Conservation (phyloP, 2,113 vertebrate species). For the Anarrhichthys ocellatus region DNA sequence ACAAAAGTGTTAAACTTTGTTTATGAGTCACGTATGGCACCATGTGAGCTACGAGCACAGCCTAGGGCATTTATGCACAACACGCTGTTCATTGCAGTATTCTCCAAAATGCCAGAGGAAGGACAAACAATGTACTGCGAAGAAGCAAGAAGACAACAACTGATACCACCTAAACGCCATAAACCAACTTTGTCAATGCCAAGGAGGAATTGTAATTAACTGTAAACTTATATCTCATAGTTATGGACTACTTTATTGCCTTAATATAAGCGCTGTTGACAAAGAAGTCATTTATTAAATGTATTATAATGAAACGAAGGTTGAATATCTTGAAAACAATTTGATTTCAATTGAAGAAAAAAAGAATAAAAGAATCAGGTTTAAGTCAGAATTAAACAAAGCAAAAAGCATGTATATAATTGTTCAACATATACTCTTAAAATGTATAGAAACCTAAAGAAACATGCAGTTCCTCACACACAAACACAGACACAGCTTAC, state of each 20-base stretch:
- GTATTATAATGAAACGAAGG: not conserved
- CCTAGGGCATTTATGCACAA: too few relatives aligned
- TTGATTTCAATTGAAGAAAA: not conserved
- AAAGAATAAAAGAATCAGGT: too few relatives aligned
- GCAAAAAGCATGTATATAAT: not conserved
- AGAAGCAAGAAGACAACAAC: not conserved
- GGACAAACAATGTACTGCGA: not conserved
- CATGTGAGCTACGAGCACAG: not conserved
- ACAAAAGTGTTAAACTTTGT: not conserved
- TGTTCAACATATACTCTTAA: not conserved
- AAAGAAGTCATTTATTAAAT: not conserved
- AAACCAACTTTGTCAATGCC: not conserved
- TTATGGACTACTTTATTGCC: not conserved
- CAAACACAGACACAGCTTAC: slow-evolving; percentile 73
- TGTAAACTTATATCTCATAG: not conserved
- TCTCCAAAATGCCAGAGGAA: too few relatives aligned
- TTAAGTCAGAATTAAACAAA: not conserved
- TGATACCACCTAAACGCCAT: not conserved
- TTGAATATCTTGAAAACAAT: not conserved
- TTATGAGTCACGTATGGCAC: too few relatives aligned
- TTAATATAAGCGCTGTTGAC: not conserved
- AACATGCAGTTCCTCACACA: not conserved
- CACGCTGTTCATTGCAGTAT: too few relatives aligned
- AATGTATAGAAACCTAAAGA: not conserved
- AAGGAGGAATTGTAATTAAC: not conserved